phyloP scores from a whole-genome alignment of 37 sponge, comb jelly and placozoan genomes.

The Spongia lamella region DNA sequence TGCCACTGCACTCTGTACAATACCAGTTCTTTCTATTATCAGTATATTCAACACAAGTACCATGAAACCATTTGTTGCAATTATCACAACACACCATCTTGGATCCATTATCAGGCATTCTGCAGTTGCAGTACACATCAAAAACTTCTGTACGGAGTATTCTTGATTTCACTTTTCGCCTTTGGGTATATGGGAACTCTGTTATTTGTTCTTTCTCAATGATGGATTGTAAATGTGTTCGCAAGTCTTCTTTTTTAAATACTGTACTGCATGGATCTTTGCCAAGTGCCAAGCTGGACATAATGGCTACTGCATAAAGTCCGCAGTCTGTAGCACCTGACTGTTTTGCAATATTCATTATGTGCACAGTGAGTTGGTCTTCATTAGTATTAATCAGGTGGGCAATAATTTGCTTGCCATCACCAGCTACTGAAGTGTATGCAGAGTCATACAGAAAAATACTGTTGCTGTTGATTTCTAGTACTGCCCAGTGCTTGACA shows the following conservation, averaged over 20 bases:
- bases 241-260: constrained; percentile 5
- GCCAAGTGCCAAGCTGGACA: constrained; percentile 26
- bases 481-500: constrained; percentile 39
- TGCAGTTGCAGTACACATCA: constrained; percentile 29
- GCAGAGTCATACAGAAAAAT: constrained; percentile 20
- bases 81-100: constrained; percentile 36
- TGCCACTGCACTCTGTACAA: not conserved
- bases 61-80: constrained; percentile 34
- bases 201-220: constrained; percentile 3
- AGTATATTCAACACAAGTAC: constrained; percentile 6
- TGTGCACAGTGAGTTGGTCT: not conserved
- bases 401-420: constrained; percentile 20
- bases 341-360: constrained; percentile 46
- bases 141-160: constrained; percentile 10
- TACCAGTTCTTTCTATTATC: not conserved
- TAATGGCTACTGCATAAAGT: constrained; percentile 26
- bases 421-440: constrained; percentile 13
- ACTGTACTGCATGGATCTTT: constrained; percentile 9
- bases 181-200: constrained; percentile 21
- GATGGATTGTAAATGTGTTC: constrained; percentile 5
- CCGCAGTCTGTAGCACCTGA: constrained; percentile 28
- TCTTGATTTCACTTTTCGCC: constrained; percentile 9
- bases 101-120: constrained; percentile 41
- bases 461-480: not conserved
- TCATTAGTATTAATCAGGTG: constrained; percentile 14